Evolutionary conservation across 92 coral and sea anemone species (phyloP).

Genomic region (Diadumene lineata): DNA sequence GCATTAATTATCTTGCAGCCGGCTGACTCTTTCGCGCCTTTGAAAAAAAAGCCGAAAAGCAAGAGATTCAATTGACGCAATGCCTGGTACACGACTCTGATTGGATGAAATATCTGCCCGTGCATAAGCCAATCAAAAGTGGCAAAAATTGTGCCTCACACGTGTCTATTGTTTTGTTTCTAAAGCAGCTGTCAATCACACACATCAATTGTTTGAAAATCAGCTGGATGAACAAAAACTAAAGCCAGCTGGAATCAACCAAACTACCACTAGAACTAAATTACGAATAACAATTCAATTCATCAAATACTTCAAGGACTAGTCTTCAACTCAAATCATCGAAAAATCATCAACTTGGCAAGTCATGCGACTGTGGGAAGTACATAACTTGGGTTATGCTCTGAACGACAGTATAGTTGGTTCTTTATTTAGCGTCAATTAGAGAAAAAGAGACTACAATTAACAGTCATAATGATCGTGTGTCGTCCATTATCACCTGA

Average conservation of each 20-base stretch:
- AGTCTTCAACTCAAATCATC: too few relatives aligned
- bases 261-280: neutral
- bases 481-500: neutral
- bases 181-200: slow-evolving; percentile 69
- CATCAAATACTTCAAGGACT: neutral
- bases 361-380: too few relatives aligned
- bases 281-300: neutral
- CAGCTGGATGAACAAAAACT: slow-evolving; percentile 60
- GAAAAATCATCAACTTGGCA: too few relatives aligned
- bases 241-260: slow-evolving; percentile 8
- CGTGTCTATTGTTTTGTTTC: slow-evolving; percentile 74
- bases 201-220: slow-evolving; percentile 44
- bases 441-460: neutral
- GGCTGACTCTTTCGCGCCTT: slow-evolving; percentile 53
- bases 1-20: slow-evolving; percentile 15
- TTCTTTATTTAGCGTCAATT: neutral
- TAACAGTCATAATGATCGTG: neutral
- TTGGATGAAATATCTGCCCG: slow-evolving; percentile 4
- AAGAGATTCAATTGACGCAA: slow-evolving; percentile 12
- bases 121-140: slow-evolving; percentile 36
- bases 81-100: neutral
- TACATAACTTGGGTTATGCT: too few relatives aligned
- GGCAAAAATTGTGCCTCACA: slow-evolving; percentile 33
- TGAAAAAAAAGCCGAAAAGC: slow-evolving; percentile 30
- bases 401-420: too few relatives aligned